Evolutionary conservation across 2,113 vertebrate genomes (phyloP).

Genomic region (Aptenodytes forsteri): DNA sequence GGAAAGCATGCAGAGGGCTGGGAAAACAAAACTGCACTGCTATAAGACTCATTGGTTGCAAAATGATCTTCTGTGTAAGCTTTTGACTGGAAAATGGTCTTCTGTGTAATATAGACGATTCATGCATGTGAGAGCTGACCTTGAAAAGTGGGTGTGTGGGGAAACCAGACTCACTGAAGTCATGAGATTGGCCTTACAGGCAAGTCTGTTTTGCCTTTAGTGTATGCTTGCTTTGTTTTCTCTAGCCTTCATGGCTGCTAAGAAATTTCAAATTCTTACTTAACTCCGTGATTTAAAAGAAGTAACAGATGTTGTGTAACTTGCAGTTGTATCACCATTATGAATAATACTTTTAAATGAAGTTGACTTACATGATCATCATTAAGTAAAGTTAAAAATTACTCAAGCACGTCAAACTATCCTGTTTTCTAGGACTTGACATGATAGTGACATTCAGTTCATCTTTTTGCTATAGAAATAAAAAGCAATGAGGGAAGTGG

Average conservation of each 20-base stretch:
- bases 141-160: neutral
- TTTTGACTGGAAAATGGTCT: neutral
- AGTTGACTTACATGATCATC: neutral
- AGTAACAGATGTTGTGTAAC: neutral
- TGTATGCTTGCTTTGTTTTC: neutral
- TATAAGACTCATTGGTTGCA: neutral
- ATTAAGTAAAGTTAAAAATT: neutral
- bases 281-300: neutral
- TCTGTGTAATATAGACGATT: neutral
- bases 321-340: neutral
- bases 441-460: neutral
- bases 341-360: neutral
- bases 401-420: neutral
- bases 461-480: neutral
- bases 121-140: neutral
- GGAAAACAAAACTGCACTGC: neutral
- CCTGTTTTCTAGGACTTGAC: neutral
- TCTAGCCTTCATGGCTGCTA: neutral
- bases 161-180: neutral
- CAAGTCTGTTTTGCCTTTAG: neutral
- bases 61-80: neutral
- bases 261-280: neutral
- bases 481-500: neutral
- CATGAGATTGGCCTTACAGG: neutral
- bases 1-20: neutral